These are phyloP conservation scores for Anhinga rufa DNA, from an alignment of 2,113 vertebrate species.

Conservation along the genomic window DNA sequence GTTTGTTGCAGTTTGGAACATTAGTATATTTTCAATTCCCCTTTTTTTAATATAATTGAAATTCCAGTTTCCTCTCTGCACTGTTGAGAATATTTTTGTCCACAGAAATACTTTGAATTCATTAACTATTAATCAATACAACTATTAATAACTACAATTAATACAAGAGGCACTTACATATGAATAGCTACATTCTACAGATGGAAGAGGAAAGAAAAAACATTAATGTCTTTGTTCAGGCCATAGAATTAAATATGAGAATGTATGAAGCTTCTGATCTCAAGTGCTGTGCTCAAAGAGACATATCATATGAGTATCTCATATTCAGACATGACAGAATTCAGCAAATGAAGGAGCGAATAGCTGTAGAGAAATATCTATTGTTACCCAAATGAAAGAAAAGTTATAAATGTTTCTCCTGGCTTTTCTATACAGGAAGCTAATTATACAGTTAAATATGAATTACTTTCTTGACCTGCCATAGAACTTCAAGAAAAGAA, in stretches of 20 bases:
- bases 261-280: neutral
- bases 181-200: constrained; percentile 12
- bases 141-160: constrained; percentile 40
- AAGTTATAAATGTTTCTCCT: neutral
- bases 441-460: neutral
- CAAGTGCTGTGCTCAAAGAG: neutral
- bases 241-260: neutral
- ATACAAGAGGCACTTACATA: constrained; percentile 5
- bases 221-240: neutral
- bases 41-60: neutral
- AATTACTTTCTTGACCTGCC: neutral
- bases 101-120: constrained; percentile 7
- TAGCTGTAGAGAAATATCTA: neutral
- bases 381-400: neutral
- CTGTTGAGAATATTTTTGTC: constrained; percentile 7
- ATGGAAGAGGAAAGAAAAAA: neutral
- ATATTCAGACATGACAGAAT: neutral
- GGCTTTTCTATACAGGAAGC: neutral
- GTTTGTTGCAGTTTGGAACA: neutral
- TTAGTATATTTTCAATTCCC: neutral
- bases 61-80: neutral
- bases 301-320: neutral
- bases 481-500: neutral
- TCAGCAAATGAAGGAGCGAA: neutral
- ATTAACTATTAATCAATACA: constrained; percentile 35